These are phyloP conservation scores for Pelecanoides urinatrix DNA, from an alignment of 2,113 vertebrate species.

Conservation along the genomic window DNA sequence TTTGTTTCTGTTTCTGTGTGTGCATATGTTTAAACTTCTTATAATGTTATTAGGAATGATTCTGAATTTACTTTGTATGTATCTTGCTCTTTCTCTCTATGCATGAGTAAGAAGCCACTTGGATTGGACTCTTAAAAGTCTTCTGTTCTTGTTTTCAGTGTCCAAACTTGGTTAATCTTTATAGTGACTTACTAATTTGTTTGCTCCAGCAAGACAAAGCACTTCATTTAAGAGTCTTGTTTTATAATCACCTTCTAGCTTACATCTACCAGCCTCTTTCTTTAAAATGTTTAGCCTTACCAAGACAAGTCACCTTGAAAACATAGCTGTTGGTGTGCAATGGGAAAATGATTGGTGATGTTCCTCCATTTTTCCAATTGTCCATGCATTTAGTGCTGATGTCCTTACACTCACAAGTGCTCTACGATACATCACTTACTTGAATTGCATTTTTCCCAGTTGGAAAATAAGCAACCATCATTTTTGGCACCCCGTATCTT, in stretches of 20 bases:
- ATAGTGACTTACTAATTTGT: background rate
- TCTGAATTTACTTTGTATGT: background rate
- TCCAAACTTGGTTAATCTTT: background rate
- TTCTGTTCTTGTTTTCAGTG: background rate
- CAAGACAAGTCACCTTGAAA: background rate
- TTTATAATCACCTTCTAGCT: background rate
- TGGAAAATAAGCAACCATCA: background rate
- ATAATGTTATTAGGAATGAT: background rate
- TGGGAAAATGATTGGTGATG: background rate
- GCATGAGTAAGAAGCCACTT: background rate
- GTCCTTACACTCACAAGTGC: background rate
- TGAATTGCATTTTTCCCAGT: background rate
- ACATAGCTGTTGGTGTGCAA: background rate
- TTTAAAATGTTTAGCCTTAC: background rate
- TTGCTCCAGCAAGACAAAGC: background rate
- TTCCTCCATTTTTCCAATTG: background rate
- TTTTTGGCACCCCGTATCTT: background rate
- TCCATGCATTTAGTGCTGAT: background rate
- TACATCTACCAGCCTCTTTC: background rate
- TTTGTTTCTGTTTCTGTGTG: background rate
- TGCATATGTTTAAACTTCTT: background rate
- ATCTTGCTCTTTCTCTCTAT: background rate
- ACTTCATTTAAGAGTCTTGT: background rate
- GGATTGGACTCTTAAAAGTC: background rate
- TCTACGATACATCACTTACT: background rate